Percentiles rank a stretch among this genome's conserved stretches.
phyloP scores from a whole-genome alignment of 1,140 invertebrate species.

The Lepidurus couesii region DNA sequence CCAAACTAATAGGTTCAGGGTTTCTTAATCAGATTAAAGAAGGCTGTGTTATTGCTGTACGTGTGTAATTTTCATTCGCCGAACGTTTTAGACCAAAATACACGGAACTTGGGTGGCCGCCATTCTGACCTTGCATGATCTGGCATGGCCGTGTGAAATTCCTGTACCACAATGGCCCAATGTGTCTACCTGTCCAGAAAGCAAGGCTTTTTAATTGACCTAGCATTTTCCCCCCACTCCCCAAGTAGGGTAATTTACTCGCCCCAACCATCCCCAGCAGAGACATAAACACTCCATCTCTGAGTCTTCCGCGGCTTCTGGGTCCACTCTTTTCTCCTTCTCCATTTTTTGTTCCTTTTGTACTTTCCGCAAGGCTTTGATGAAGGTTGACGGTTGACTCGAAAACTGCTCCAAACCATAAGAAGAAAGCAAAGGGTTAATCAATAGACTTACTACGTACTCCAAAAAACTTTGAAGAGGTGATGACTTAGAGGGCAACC shows the following conservation, averaged over 20 bases:
- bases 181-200: neutral
- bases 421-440: slow-evolving; percentile 10
- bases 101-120: slow-evolving; percentile 8
- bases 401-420: neutral
- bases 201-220: neutral
- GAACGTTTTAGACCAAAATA: neutral
- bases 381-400: neutral
- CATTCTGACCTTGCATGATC: neutral
- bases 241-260: slow-evolving; percentile 9
- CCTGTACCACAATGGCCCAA: neutral
- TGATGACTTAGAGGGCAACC: neutral
- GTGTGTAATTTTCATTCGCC: neutral
- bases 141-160: slow-evolving; percentile 1
- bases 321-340: neutral
- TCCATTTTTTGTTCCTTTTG: too few species aligned
- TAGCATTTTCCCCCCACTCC: neutral
- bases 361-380: neutral
- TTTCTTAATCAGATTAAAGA: too few species aligned
- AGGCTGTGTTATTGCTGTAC: too few species aligned
- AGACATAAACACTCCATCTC: slow-evolving; percentile 1
- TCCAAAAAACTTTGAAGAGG: neutral
- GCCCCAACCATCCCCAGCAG: neutral
- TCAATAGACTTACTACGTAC: slow-evolving; percentile 6
- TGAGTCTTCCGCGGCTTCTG: neutral
- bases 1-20: too few species aligned